Evolutionary conservation across 2,113 vertebrate genomes (phyloP), one percentile per base, ranked within the genome.

Genomic region (Ictalurus furcatus): DNA sequence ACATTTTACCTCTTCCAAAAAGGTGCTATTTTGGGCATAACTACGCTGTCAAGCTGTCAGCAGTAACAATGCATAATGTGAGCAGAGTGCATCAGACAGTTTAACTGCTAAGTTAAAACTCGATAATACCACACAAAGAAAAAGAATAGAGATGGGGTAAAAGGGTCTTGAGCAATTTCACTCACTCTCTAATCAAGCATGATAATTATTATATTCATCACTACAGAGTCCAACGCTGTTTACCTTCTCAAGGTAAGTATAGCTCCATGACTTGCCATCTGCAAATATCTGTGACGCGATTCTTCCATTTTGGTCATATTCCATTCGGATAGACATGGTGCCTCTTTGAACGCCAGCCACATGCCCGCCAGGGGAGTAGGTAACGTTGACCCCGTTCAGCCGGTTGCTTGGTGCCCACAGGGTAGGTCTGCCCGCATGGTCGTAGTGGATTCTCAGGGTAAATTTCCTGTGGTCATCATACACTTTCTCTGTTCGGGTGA

Each of bases 391-490:
- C 0, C 98, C 98, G 0, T 98, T 99, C 85, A 99, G 94, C 3
- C 98, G 96, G 92, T 97, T 99, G 94, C 98, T 99, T 1, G 98
- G 98, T 0, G 98, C 98, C 98, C 98, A 99, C 44, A 99, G 96
- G 3, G 97, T 99, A 23, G 98, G 98, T 34, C 98, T 95, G 1
- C 98, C 98, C 0, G 97, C 97, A 0, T 96, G 97, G 93, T 99
- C 98, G 0, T 99, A 99, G 85, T 99, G 97, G 93, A 99, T 99
- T 90, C 98, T 96, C 52, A 99, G 93, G 0, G 98, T 99, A 91
- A 99, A 99, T 93, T 99, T 99, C 91, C 98, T 97, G 93, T 99
- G 98, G 92, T 99, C 98, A 0, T 99, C 98, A 0, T 99, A 99
- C 79, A 99, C 99, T 91, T 99, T 99, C 93, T 99, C 98, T 0